Evolutionary conservation across 2,888 invertebrate species (phyloP).

Genomic region (Papilio gigon): DNA sequence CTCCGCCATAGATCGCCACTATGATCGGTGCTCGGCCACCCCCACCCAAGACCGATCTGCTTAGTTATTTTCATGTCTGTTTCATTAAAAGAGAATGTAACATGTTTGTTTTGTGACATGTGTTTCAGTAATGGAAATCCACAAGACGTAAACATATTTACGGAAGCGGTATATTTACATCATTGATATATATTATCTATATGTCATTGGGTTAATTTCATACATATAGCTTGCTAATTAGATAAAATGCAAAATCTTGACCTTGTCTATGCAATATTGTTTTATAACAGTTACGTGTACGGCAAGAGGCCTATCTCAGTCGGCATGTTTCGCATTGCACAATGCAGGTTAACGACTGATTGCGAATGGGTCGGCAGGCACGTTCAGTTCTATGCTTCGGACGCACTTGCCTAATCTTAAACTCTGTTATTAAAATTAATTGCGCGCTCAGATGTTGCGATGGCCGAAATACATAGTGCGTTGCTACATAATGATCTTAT

Average conservation of each 20-base stretch:
- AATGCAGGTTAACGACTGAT: constrained; percentile 60
- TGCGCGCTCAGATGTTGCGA: constrained; percentile 45
- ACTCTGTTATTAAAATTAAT: constrained; percentile 56
- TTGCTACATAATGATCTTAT: constrained; percentile 31
- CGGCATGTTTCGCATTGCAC: constrained; percentile 53
- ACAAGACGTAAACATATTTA: background rate
- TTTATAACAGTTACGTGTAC: constrained; percentile 49
- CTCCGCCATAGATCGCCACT: too few relatives aligned
- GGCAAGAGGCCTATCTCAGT: constrained; percentile 45
- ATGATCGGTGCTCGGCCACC: too few relatives aligned
- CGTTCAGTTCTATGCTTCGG: constrained; percentile 49
- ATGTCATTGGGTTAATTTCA: constrained; percentile 24
- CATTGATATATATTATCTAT: background rate
- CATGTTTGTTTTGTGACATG: too few relatives aligned
- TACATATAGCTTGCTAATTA: background rate
- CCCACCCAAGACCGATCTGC: too few relatives aligned
- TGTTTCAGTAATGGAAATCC: background rate
- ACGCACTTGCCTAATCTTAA: constrained; percentile 51
- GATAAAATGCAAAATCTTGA: constrained; percentile 45
- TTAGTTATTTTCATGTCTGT: too few relatives aligned
- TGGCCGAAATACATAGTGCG: constrained; percentile 38
- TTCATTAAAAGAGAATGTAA: too few relatives aligned
- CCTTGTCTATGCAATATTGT: constrained; percentile 50
- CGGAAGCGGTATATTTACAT: too few relatives aligned
- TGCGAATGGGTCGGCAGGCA: constrained; percentile 59